Percentiles rank a stretch among this genome's conserved stretches.
phyloP scores from a whole-genome alignment of 2,113 vertebrate species.

The Callospermophilus lateralis region DNA sequence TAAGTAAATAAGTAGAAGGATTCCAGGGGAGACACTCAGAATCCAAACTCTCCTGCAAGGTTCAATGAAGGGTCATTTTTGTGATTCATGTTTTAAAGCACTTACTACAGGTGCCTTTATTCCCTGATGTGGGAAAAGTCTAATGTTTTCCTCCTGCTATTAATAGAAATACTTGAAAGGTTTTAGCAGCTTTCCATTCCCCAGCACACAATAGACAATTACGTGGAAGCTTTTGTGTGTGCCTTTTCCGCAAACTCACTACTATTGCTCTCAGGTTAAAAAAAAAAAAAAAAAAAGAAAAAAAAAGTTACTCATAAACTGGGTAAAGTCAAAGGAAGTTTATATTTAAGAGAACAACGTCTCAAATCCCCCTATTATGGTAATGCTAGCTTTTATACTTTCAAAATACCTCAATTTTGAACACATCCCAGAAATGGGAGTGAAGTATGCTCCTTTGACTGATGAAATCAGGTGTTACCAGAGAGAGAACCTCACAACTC shows the following conservation, averaged over 20 bases:
- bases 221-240: neutral
- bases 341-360: neutral
- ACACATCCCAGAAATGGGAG: accelerated
- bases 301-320: neutral
- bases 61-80: slow-evolving; percentile 54
- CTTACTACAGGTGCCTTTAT: neutral
- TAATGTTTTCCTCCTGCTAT: slow-evolving; percentile 4
- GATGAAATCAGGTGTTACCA: neutral
- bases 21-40: neutral
- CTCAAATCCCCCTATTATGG: neutral
- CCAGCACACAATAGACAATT: neutral
- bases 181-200: slow-evolving; percentile 49
- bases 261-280: neutral
- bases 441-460: neutral
- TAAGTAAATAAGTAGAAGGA: neutral
- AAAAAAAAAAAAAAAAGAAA: neutral
- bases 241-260: neutral
- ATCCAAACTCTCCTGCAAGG: neutral
- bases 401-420: neutral
- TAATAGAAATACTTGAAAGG: slow-evolving; percentile 43
- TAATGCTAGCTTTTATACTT: neutral
- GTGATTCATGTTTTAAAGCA: neutral
- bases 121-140: neutral
- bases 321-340: neutral
- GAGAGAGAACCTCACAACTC: neutral